Evolutionary conservation across 37 sponge, comb jelly and placozoan species (phyloP), one percentile per base, ranked within the genome.

Genomic region (Spongilla lacustris): DNA sequence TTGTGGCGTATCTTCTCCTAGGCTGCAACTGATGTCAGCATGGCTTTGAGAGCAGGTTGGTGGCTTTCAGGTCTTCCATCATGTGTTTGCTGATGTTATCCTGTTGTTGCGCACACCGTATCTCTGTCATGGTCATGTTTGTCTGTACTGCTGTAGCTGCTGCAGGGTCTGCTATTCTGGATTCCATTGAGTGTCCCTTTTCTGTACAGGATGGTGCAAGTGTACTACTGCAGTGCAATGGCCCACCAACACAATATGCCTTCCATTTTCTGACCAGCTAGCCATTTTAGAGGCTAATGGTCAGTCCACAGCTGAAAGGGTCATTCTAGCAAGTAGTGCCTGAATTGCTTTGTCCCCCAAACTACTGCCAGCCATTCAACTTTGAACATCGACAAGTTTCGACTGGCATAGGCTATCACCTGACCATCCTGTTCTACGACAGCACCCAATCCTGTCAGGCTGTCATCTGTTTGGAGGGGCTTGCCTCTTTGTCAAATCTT

Each of bases 381-480:
- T 75, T 94, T 89, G 11, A 91, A 68, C 21, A 1, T 41, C 24
- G 74, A 88, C 25, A 94, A 72, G 17, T 28, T 31, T n/a, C 70
- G 46, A 50, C 88, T 87, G 30, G 77, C 80, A 76, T 80, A 92
- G 21, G 88, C 82, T 29, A 87, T 87, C 27, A 79, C 85, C 11
- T 80, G 84, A 26, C 84, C 80, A 36, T 84, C 76, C 32, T 90
- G 88, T 37, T 90, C 88, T n/a, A 94, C 82, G 3, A 87, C 75
- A 13, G 90, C 88, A 48, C 90, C 94, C 17, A 94, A 27, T 14
- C 88, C 88, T 41, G 72, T 49, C 26, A 66, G 70, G 74, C 88
- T 90, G 35, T 91, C 94, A 84, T 95, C 95, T 30, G 90, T 95
- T 70, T 84, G 87, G 23, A 95, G 72, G 28, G 34, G 17, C 76